Conservation (phyloP, 2,797 vertebrate species). For the Anas flavirostris region DNA sequence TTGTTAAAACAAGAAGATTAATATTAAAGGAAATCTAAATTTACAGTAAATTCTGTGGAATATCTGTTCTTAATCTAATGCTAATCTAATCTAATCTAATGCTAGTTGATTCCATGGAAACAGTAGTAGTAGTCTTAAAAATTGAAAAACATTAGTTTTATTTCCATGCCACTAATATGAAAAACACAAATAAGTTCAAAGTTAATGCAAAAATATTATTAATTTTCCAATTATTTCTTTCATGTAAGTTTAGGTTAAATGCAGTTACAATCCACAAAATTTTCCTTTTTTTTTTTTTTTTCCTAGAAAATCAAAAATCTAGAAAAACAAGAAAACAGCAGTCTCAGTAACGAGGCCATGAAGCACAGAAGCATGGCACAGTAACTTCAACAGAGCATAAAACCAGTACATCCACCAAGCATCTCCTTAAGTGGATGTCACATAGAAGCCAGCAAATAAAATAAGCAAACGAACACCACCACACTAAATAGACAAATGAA, state of each 20-base stretch:
- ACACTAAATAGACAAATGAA: conserved; percentile 42
- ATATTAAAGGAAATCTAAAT: not conserved
- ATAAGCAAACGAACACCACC: not conserved
- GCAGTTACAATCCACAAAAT: not conserved
- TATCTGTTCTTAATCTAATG: not conserved
- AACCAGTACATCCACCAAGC: not conserved
- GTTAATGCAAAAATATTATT: not conserved
- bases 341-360: not conserved
- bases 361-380: conserved; percentile 24
- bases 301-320: not conserved
- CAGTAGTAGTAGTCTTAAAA: not conserved
- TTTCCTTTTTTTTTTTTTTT: not conserved
- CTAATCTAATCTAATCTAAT: not conserved
- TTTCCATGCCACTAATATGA: not conserved
- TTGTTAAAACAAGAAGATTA: not conserved
- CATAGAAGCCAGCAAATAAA: conserved; percentile 51
- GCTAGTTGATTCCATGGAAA: not conserved
- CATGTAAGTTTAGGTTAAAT: not conserved
- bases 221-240: conserved; percentile 13
- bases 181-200: not conserved
- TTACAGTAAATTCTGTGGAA: not conserved
- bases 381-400: conserved; percentile 14
- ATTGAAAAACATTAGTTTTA: not conserved
- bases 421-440: not conserved
- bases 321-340: conserved; percentile 3